A percentile compares a stretch with the other conserved stretches of the same genome.
These are phyloP conservation scores for Scolopax mira DNA, from an alignment of 2,113 vertebrate genomes.

Conservation along the genomic window DNA sequence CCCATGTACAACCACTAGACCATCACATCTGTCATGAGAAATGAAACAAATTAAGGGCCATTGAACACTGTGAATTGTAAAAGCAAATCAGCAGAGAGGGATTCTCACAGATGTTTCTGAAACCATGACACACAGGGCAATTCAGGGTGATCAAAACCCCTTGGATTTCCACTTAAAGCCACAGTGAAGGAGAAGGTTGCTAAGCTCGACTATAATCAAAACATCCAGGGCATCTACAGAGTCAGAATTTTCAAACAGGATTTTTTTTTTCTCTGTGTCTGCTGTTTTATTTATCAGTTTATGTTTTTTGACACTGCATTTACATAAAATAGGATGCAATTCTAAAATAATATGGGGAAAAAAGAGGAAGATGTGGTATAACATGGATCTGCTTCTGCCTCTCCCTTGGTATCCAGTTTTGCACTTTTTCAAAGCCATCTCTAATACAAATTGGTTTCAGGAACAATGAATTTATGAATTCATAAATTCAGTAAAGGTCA, in stretches of 20 bases:
- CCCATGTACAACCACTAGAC: not conserved
- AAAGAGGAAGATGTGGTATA: not conserved
- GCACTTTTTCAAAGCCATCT: not conserved
- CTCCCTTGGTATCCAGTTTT: not conserved
- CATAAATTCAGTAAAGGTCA: not conserved
- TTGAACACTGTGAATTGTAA: not conserved
- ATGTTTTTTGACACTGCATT: not conserved
- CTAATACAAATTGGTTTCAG: not conserved
- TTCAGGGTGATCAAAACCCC: not conserved
- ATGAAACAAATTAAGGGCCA: not conserved
- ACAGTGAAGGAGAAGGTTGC: not conserved
- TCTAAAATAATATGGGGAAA: not conserved
- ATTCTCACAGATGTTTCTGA: not conserved
- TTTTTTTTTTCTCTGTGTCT: not conserved
- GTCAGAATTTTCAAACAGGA: not conserved
- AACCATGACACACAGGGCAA: not conserved
- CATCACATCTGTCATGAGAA: not conserved
- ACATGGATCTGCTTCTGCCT: not conserved
- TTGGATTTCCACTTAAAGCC: not conserved
- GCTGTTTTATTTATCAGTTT: not conserved
- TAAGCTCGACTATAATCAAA: not conserved
- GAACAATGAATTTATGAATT: not conserved
- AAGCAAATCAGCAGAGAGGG: not conserved
- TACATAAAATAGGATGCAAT: not conserved
- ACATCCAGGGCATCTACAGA: not conserved